Base-by-base conservation (phyloP, 2,797 vertebrate species). In the Hylomyscus alleni region DNA sequence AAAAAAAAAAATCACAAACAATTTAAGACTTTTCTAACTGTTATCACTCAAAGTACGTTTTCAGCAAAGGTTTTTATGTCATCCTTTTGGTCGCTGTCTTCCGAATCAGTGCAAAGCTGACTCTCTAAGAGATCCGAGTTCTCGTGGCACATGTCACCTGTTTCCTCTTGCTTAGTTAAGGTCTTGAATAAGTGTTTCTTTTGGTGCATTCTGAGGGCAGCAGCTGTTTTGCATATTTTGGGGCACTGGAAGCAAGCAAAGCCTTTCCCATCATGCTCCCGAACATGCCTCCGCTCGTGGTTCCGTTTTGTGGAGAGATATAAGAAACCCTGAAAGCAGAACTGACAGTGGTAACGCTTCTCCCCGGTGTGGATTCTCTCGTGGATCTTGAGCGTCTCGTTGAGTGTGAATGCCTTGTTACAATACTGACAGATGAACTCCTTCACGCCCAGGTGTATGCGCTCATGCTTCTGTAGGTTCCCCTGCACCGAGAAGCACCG, bases 271-370 rank as follows among this genome's bases (percentile, higher is more conserved):
- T 97, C 97, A 19, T 98, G 99, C 91, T 99, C 98, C 80, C 98
- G 99, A 60, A 99, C 89, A 69, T 99, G 99, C 97, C 99, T 99
- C 98, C 99, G 99, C 98, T 99, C 99, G 0, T 99, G 99, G 97
- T 99, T 99, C 97, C 98, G 99, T 98, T 99, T 99, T 50, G 99
- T 99, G 97, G 99, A 99, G 56, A 99, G 99, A 94, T 99, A 99
- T 82, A 99, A 98, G 98, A 99, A 99, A 34, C 99, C 99, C 98
- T 99, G 99, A 8, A 99, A 99, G 98, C 99, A 99, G 98, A 99
- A 99, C 95, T 99, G 99, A 97, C 99, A 99, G 96, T 99, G 99
- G 95, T 99, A 99, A 52, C 99, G 99, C 97, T 99, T 99, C 97
- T 99, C 99, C 24, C 98, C 99, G 20, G 99, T 99, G 94, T 99